These are phyloP conservation scores for Ophioninae sp. DNA, from an alignment of 2,888 invertebrate genomes.

Conservation along the genomic window DNA sequence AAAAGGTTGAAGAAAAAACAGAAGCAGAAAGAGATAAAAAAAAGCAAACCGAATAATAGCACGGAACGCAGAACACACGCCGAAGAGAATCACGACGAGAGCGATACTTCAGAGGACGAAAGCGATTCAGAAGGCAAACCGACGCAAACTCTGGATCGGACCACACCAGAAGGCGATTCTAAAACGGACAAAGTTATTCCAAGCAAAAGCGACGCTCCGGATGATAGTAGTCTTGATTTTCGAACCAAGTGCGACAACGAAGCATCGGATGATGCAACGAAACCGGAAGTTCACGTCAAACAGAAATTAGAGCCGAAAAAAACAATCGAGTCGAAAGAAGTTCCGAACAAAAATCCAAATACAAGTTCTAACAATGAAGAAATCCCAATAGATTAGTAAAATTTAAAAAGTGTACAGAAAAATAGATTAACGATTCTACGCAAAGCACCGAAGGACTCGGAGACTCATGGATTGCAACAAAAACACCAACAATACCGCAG, in stretches of 20 bases:
- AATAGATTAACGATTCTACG: not conserved
- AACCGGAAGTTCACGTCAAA: not conserved
- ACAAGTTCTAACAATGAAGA: not conserved
- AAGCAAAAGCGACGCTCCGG: not conserved
- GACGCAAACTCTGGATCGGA: not conserved
- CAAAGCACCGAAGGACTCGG: not conserved
- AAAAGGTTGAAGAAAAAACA: conserved; percentile 92
- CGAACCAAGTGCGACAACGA: not conserved
- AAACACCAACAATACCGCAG: conserved; percentile 62
- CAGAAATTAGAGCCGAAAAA: not conserved
- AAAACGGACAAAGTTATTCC: not conserved
- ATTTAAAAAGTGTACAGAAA: conserved; percentile 18
- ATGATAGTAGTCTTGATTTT: not conserved
- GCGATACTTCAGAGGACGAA: conserved; percentile 77
- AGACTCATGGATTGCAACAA: not conserved
- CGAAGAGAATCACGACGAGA: conserved; percentile 72
- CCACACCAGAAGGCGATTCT: not conserved
- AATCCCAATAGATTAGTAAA: not conserved
- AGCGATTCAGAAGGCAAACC: conserved; percentile 13
- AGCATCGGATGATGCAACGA: not conserved
- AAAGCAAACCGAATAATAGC: conserved; percentile 70
- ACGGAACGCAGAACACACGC: conserved; percentile 41
- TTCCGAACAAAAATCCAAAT: not conserved
- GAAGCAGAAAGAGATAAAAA: conserved; percentile 78
- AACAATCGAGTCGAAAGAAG: not conserved